Evolutionary conservation across 2,113 vertebrate genomes (phyloP).

Genomic region (Riparia riparia): DNA sequence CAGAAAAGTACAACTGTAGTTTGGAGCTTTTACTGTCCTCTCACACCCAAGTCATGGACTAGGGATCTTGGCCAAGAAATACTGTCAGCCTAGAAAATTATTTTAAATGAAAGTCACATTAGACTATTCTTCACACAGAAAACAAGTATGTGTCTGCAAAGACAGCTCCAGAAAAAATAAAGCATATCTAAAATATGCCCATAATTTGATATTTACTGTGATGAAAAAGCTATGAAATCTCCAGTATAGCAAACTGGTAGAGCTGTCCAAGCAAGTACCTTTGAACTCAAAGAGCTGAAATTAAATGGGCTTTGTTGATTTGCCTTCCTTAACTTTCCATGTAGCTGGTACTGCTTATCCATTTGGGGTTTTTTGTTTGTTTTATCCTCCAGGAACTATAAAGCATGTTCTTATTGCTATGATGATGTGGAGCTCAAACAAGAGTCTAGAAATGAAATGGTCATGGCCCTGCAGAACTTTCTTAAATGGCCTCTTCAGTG

Average conservation of each 20-base stretch:
- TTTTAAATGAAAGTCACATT: neutral
- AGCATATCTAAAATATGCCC: neutral
- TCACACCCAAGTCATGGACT: neutral
- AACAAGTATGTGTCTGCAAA: neutral
- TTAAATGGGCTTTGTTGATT: neutral
- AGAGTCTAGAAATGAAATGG: neutral
- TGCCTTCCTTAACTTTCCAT: neutral
- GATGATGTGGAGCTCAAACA: neutral
- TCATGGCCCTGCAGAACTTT: neutral
- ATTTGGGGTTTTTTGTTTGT: neutral
- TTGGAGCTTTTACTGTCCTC: neutral
- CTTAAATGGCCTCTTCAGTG: neutral
- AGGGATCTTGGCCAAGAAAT: neutral
- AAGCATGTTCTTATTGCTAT: neutral
- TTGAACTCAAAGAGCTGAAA: neutral
- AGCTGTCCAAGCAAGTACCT: neutral
- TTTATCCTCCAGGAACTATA: neutral
- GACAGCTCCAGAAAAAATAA: neutral
- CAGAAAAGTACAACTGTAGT: neutral
- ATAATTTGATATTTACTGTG: neutral
- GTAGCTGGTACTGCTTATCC: neutral
- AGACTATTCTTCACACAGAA: neutral
- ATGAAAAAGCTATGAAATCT: neutral
- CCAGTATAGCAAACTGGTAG: neutral
- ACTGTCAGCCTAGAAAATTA: neutral